Conservation (phyloP, 2,888 invertebrate genomes). For the Unio pictorum region DNA sequence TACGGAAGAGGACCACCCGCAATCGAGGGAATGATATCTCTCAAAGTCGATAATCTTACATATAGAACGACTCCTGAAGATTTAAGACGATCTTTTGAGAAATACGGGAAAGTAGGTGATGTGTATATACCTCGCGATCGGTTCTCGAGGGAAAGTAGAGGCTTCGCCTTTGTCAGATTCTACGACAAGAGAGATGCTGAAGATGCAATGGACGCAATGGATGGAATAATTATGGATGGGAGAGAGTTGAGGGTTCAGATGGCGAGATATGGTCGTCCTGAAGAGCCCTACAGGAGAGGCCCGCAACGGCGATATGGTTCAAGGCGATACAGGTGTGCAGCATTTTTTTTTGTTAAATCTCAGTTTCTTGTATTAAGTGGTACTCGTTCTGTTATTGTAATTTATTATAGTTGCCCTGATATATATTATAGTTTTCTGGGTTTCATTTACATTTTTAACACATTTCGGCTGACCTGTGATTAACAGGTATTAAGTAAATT, state of each 20-base stretch:
- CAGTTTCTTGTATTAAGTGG: no score
- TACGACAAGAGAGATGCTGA: slow-evolving; percentile 98
- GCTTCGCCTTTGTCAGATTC: slow-evolving; percentile 92
- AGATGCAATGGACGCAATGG: slow-evolving; percentile 96
- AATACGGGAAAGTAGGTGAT: slow-evolving; percentile 99
- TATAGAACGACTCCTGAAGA: slow-evolving; percentile 98
- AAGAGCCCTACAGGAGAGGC: slow-evolving; percentile 78
- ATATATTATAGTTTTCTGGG: no score
- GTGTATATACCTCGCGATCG: slow-evolving; percentile 99
- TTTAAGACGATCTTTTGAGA: slow-evolving; percentile 79
- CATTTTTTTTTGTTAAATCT: no score
- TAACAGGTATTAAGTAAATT: no score
- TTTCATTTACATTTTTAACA: no score
- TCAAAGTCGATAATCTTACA: slow-evolving; percentile 98
- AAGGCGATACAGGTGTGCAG: slow-evolving; percentile 12
- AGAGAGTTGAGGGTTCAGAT: slow-evolving; percentile 97
- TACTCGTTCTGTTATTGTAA: no score
- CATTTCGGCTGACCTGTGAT: no score
- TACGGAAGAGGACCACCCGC: slow-evolving; percentile 61
- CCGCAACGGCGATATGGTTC: slow-evolving; percentile 68
- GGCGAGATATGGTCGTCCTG: slow-evolving; percentile 95
- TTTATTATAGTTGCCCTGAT: no score
- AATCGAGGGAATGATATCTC: slow-evolving; percentile 87
- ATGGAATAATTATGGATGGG: slow-evolving; percentile 96
- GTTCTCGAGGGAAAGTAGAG: slow-evolving; percentile 94